phyloP scores from a whole-genome alignment of 2,113 vertebrate genomes.

The Raphicerus campestris region DNA sequence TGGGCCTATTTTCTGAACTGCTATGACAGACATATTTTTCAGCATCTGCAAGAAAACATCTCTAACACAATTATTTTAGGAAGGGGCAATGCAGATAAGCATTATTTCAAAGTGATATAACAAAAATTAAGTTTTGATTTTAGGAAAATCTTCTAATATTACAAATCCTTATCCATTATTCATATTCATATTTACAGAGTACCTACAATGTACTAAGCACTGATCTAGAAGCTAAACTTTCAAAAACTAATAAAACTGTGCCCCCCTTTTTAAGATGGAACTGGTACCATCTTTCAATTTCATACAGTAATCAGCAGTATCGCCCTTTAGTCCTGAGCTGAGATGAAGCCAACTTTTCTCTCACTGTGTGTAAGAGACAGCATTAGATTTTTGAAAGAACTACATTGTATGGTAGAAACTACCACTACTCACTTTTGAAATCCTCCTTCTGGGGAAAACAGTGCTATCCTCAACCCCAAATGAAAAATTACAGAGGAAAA shows the following conservation, averaged over 20 bases:
- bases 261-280: not conserved
- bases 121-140: not conserved
- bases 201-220: not conserved
- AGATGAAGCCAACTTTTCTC: not conserved
- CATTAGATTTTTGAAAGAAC: not conserved
- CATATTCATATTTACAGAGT: not conserved
- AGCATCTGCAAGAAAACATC: not conserved
- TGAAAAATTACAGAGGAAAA: not conserved
- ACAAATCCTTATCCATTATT: not conserved
- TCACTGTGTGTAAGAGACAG: not conserved
- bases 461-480: not conserved
- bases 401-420: not conserved
- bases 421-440: not conserved
- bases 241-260: not conserved
- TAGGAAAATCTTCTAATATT: not conserved
- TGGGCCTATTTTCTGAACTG: not conserved
- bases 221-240: slow-evolving; percentile 26
- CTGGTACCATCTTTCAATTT: not conserved
- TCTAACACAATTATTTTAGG: not conserved
- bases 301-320: not conserved
- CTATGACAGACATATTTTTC: not conserved
- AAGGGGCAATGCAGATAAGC: not conserved
- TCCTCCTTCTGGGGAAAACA: not conserved
- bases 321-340: not conserved
- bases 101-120: not conserved